phyloP scores from a whole-genome alignment of 1,140 invertebrate species.

The Diabrotica undecimpunctata region DNA sequence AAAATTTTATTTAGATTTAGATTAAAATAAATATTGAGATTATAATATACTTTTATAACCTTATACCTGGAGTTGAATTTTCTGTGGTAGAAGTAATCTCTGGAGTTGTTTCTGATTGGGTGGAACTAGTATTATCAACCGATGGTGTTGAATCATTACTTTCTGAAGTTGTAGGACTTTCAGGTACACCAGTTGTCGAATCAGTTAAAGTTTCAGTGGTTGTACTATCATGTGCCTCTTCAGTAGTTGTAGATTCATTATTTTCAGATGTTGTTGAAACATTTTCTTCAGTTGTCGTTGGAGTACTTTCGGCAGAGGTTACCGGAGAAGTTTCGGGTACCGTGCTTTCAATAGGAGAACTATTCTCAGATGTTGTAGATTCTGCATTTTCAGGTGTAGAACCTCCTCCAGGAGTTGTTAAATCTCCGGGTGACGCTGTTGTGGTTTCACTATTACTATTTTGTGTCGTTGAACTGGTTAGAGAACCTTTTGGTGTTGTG shows the following conservation, averaged over 20 bases:
- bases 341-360: not conserved
- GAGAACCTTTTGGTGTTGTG: too few relatives aligned
- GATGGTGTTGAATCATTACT: not conserved
- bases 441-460: too few relatives aligned
- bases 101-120: not conserved
- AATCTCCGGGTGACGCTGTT: too few relatives aligned
- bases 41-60: not conserved
- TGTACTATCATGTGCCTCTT: not conserved
- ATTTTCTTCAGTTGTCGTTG: not conserved
- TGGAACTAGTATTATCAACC: not conserved
- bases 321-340: not conserved
- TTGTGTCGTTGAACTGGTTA: too few relatives aligned
- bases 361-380: not conserved
- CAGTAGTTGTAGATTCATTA: not conserved
- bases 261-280: too few relatives aligned
- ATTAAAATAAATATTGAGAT: not conserved
- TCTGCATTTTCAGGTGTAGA: too few relatives aligned
- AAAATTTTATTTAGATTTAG: not conserved
- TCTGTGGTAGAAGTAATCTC: not conserved
- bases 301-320: not conserved
- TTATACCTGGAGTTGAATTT: not conserved
- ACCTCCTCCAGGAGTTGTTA: too few relatives aligned
- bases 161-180: not conserved
- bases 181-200: slow-evolving; percentile 1
- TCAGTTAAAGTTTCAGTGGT: not conserved